Evolutionary conservation across 2,797 vertebrate genomes (phyloP).

Genomic region (Echiichthys vipera): DNA sequence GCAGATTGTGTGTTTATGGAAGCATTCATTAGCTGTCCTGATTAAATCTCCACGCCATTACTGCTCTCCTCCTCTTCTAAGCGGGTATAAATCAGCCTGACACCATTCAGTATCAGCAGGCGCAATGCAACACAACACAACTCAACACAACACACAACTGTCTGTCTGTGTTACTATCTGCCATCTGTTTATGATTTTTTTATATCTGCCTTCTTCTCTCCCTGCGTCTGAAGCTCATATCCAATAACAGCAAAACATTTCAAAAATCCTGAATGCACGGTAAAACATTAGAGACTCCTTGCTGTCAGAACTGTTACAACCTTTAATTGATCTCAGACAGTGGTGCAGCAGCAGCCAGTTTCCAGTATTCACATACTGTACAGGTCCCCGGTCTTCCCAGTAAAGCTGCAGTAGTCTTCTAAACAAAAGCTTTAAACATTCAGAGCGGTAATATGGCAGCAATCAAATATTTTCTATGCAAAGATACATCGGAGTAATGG

Average conservation of each 20-base stretch:
- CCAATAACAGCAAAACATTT: not conserved
- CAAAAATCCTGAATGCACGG: not conserved
- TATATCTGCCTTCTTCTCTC: not conserved
- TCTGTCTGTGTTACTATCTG: constrained; percentile 11
- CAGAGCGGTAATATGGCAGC: no score
- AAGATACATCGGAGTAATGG: no score
- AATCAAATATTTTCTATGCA: no score
- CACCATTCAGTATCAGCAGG: constrained; percentile 56
- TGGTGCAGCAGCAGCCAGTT: constrained; percentile 7
- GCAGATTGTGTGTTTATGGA: constrained; percentile 42
- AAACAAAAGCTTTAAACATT: not conserved
- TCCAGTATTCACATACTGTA: not conserved
- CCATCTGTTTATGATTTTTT: constrained; percentile 3
- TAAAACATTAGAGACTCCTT: constrained; percentile 27
- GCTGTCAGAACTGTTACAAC: constrained; percentile 7
- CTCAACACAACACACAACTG: constrained; percentile 31
- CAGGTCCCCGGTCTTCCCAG: not conserved
- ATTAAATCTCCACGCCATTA: constrained; percentile 76
- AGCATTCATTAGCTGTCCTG: constrained; percentile 70
- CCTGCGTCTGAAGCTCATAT: not conserved
- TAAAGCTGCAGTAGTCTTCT: not conserved
- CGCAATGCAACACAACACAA: constrained; percentile 28
- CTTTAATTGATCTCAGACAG: constrained; percentile 39
- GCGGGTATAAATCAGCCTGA: constrained; percentile 71
- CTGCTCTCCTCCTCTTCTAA: constrained; percentile 60